Percentiles rank a stretch among this genome's conserved stretches.
Conservation (phyloP, 2,113 vertebrate species). For the Chaetodon trifascialis region DNA sequence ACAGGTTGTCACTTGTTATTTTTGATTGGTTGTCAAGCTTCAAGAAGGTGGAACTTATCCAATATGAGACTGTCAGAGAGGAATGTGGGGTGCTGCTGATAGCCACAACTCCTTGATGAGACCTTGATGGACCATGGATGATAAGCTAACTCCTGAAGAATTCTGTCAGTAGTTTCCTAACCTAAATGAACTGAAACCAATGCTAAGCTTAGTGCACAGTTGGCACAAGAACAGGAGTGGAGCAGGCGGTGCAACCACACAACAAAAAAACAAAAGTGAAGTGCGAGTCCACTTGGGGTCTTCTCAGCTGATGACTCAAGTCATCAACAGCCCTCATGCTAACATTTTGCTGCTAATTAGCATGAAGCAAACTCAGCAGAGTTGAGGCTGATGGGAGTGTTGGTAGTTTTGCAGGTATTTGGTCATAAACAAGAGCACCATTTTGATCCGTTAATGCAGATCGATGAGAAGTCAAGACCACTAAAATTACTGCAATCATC, state of each 20-base stretch:
- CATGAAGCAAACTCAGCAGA: not conserved
- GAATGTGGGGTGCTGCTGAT: not conserved
- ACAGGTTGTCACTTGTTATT: not conserved
- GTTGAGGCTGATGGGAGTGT: not conserved
- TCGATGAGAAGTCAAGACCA: not conserved
- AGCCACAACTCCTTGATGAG: not conserved
- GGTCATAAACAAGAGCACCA: not conserved
- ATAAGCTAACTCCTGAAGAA: not conserved
- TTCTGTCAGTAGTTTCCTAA: not conserved
- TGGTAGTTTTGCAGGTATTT: not conserved
- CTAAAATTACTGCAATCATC: not conserved
- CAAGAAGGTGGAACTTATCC: not conserved
- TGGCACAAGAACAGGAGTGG: too few relatives aligned
- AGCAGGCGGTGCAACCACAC: too few relatives aligned
- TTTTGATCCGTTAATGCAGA: not conserved
- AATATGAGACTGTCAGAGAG: not conserved
- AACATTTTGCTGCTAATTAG: not conserved
- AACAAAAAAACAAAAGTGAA: too few relatives aligned
- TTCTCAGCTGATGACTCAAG: too few relatives aligned
- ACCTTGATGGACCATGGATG: not conserved
- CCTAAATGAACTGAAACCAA: not conserved
- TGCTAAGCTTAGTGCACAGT: not conserved
- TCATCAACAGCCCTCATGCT: too few relatives aligned
- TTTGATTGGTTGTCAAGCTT: not conserved
- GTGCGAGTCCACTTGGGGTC: too few relatives aligned